Percentiles rank a stretch among this genome's conserved stretches.
Conservation (phyloP, 1,140 invertebrate species). For the Rhyacophila brunnea region DNA sequence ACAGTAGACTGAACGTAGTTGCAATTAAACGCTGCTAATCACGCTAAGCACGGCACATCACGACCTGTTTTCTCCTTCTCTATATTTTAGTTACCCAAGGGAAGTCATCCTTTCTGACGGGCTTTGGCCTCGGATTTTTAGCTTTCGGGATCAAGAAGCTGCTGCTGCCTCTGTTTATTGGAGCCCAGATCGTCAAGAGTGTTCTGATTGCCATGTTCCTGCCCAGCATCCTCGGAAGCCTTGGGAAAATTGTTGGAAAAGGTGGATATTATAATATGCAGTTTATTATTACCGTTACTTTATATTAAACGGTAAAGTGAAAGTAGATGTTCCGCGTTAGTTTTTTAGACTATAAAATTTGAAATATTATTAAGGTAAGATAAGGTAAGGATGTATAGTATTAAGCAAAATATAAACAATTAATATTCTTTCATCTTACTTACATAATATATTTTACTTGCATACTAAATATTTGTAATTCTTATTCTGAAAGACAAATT, state of each 20-base stretch:
- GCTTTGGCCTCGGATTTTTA: constrained; percentile 69
- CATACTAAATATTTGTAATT: no score
- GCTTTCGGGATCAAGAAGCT: constrained; percentile 79
- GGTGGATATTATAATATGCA: constrained; percentile 57
- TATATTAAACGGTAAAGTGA: no score
- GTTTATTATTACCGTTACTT: no score
- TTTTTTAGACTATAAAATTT: no score
- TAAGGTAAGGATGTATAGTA: no score
- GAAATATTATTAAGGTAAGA: no score
- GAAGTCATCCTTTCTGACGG: constrained; percentile 67
- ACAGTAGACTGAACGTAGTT: background rate
- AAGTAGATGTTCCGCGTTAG: no score
- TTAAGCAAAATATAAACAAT: no score
- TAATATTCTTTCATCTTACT: no score
- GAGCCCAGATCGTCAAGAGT: constrained; percentile 76
- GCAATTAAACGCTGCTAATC: background rate
- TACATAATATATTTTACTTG: no score
- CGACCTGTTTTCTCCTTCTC: constrained; percentile 12
- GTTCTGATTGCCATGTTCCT: constrained; percentile 77
- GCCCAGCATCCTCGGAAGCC: constrained; percentile 75
- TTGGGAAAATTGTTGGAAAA: constrained; percentile 80
- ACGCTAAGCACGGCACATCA: background rate
- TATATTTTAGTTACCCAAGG: constrained; percentile 39
- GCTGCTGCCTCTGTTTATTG: constrained; percentile 73
- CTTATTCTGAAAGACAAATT: no score